Conservation (phyloP, 2,888 invertebrate genomes). For the Ormyrus pomaceus region DNA sequence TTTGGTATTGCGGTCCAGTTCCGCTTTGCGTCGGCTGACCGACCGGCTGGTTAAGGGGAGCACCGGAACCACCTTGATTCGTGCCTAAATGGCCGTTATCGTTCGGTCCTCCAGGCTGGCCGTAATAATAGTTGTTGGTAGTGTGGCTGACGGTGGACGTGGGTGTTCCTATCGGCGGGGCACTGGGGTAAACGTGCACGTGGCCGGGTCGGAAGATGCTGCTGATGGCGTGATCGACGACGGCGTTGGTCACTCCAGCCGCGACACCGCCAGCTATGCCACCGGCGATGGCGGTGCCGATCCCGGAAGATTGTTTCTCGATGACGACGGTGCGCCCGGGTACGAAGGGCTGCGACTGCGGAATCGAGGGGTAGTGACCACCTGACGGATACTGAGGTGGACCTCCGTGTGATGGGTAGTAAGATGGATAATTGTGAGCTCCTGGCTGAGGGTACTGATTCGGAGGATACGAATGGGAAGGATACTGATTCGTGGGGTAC, state of each 20-base stretch:
- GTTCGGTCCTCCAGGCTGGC: not conserved
- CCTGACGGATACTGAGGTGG: not conserved
- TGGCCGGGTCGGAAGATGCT: slow-evolving; percentile 40
- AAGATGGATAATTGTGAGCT: not conserved
- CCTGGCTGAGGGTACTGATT: too few species aligned
- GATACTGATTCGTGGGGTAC: not conserved
- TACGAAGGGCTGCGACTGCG: not conserved
- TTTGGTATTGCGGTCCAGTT: not conserved
- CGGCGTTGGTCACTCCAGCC: slow-evolving; percentile 45
- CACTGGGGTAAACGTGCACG: slow-evolving; percentile 40
- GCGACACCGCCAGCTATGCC: slow-evolving; percentile 39
- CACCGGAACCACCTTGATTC: not conserved
- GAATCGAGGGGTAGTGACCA: not conserved
- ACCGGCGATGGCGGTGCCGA: slow-evolving; percentile 31
- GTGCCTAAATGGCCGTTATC: not conserved
- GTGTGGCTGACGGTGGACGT: slow-evolving; percentile 24
- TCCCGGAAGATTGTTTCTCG: slow-evolving; percentile 1
- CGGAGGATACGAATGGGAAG: not conserved
- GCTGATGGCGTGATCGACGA: slow-evolving; percentile 44
- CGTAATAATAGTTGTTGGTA: slow-evolving; percentile 42
- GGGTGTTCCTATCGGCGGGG: slow-evolving; percentile 40
- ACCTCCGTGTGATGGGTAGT: not conserved
- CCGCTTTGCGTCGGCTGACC: not conserved
- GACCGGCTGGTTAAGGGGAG: not conserved
- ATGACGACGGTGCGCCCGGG: slow-evolving; percentile 24